Conservation (phyloP, 2,888 invertebrate species). For the Dione vanillae region DNA sequence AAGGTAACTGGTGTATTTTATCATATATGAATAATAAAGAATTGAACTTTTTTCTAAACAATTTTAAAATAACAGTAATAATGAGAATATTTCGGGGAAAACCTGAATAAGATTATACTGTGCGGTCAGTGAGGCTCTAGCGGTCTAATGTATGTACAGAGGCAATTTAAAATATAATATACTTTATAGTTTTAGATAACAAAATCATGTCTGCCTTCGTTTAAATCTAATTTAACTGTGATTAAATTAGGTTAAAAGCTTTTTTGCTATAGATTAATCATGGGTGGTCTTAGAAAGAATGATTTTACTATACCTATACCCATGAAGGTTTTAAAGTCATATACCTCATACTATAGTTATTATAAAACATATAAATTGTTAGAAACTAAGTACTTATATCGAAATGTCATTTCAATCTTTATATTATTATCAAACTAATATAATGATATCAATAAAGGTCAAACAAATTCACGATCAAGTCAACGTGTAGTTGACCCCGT, state of each 20-base stretch:
- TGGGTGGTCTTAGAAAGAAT: not conserved
- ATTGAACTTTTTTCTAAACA: slow-evolving; percentile 53
- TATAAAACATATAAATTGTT: too few relatives aligned
- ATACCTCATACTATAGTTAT: too few relatives aligned
- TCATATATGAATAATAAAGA: slow-evolving; percentile 69
- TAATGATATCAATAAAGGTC: slow-evolving; percentile 10
- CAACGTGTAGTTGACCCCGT: slow-evolving; percentile 22
- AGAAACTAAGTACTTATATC: too few relatives aligned
- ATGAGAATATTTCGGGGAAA: slow-evolving; percentile 44
- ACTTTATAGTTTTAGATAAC: slow-evolving; percentile 25
- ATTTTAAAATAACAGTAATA: slow-evolving; percentile 47
- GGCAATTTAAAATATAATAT: slow-evolving; percentile 40
- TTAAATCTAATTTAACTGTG: slow-evolving; percentile 8
- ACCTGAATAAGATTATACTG: slow-evolving; percentile 42
- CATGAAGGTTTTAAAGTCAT: too few relatives aligned
- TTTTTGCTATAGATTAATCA: not conserved
- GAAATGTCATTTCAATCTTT: too few relatives aligned
- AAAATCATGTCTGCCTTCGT: slow-evolving; percentile 25
- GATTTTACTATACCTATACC: too few relatives aligned
- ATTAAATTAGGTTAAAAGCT: not conserved
- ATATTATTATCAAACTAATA: not conserved
- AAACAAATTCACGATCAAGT: slow-evolving; percentile 15
- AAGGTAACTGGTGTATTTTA: slow-evolving; percentile 65
- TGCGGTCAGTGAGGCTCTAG: slow-evolving; percentile 28
- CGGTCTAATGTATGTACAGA: slow-evolving; percentile 12